Conservation (phyloP, 2,113 vertebrate species). For the Pyrgilauda ruficollis region DNA sequence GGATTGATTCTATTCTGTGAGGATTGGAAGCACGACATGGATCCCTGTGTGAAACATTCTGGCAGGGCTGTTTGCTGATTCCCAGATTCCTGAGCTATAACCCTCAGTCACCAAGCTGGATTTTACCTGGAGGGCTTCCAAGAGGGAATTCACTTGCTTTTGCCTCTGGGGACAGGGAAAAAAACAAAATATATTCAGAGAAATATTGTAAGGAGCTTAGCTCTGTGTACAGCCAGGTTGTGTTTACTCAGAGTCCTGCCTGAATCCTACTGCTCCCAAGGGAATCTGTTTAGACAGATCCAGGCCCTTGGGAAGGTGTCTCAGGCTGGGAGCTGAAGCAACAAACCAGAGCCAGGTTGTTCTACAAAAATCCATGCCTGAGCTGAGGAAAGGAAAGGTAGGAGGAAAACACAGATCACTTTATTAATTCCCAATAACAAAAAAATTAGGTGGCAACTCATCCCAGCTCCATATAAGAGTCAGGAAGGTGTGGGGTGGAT, state of each 20-base stretch:
- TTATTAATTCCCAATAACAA: not conserved
- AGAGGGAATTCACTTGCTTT: not conserved
- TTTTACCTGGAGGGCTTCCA: not conserved
- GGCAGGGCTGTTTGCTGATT: not conserved
- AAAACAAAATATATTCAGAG: not conserved
- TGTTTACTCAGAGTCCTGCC: not conserved
- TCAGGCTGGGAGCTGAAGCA: not conserved
- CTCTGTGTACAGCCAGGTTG: not conserved
- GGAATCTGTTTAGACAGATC: not conserved
- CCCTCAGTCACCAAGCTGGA: not conserved
- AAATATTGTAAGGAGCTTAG: not conserved
- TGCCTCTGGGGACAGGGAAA: not conserved
- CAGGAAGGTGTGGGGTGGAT: fast-evolving
- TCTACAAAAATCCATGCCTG: not conserved
- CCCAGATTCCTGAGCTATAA: not conserved
- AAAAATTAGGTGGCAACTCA: not conserved
- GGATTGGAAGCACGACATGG: fast-evolving
- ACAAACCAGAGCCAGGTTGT: not conserved
- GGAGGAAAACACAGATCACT: not conserved
- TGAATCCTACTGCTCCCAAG: not conserved
- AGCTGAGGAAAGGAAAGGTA: not conserved
- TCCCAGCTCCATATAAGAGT: not conserved
- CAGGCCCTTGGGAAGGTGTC: not conserved
- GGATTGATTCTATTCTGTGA: not conserved
- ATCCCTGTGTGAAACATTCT: fast-evolving